A percentile compares a stretch with the other conserved stretches of the same genome.
Evolutionary conservation across 2,797 vertebrate genomes (phyloP).

Genomic region (Pristis pectinata): DNA sequence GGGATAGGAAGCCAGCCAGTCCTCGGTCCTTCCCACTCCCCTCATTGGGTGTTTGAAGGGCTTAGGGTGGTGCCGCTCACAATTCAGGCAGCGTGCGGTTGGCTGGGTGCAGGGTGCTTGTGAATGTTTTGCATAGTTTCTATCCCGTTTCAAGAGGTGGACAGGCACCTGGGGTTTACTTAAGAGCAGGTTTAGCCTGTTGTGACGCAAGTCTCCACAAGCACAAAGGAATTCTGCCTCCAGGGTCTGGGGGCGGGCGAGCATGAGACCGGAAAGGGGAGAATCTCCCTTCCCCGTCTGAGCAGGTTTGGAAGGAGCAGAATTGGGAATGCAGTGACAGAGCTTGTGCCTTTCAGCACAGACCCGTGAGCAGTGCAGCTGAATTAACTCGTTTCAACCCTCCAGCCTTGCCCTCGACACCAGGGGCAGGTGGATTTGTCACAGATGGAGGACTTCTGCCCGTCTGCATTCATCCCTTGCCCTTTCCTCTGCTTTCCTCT

Average conservation of each 20-base stretch:
- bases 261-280: neutral
- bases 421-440: too few relatives aligned
- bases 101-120: neutral
- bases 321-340: neutral
- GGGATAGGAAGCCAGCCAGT: neutral
- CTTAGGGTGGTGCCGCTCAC: neutral
- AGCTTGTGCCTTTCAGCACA: neutral
- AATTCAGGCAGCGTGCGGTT: neutral
- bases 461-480: too few relatives aligned
- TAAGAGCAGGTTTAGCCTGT: constrained; percentile 13
- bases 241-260: neutral
- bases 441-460: too few relatives aligned
- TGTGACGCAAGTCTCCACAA: neutral
- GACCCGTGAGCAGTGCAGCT: neutral
- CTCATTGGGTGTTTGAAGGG: neutral
- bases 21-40: neutral
- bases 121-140: neutral
- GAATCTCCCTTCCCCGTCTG: neutral
- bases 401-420: neutral
- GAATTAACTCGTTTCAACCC: neutral
- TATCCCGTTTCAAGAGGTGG: neutral
- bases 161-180: neutral
- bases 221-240: neutral
- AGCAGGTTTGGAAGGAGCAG: neutral
- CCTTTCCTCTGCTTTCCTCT: too few relatives aligned